Conservation (phyloP, 2,797 vertebrate genomes). For the Pseudomugil gertrudae region DNA sequence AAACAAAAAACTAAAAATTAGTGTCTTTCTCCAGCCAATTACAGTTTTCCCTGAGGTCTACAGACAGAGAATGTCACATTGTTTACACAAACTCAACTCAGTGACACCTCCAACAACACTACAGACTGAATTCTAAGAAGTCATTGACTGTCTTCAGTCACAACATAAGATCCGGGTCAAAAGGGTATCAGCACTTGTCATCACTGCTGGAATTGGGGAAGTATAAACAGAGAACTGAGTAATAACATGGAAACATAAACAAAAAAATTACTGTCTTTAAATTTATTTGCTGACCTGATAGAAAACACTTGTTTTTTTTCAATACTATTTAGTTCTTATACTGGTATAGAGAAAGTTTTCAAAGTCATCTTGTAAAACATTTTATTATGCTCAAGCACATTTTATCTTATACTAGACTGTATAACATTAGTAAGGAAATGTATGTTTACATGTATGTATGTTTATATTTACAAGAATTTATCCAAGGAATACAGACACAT, state of each 20-base stretch:
- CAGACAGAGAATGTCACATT: background rate
- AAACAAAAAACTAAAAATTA: background rate
- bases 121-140: conserved; percentile 24
- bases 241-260: background rate
- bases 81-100: conserved; percentile 38
- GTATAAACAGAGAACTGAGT: background rate
- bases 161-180: conserved; percentile 54
- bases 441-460: too few relatives aligned
- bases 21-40: background rate
- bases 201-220: conserved; percentile 27
- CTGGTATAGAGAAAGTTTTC: too few relatives aligned
- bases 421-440: too few relatives aligned
- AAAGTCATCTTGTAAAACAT: background rate
- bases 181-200: conserved; percentile 43
- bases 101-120: conserved; percentile 24
- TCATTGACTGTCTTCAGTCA: conserved; percentile 31
- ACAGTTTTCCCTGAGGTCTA: background rate
- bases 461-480: too few relatives aligned
- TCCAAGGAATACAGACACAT: too few relatives aligned
- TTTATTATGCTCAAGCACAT: too few relatives aligned
- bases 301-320: too few relatives aligned
- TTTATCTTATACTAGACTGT: too few relatives aligned
- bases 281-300: too few relatives aligned
- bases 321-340: too few relatives aligned
- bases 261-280: background rate